These are phyloP conservation scores for Trididemnum miniatum DNA, from an alignment of 23 tunicate species.

Conservation along the genomic window DNA sequence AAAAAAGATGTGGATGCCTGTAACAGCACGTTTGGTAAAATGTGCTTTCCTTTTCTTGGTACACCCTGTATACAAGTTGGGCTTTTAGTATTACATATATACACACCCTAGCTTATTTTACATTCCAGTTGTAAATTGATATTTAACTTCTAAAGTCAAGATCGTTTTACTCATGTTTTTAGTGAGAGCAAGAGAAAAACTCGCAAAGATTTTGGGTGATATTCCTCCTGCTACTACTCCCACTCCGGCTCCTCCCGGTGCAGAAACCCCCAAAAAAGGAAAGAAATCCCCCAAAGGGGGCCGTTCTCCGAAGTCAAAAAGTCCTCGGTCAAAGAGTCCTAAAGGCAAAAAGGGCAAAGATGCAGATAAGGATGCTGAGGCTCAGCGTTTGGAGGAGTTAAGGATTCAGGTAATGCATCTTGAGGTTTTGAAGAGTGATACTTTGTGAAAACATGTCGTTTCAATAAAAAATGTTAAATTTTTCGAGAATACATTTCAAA, in stretches of 20 bases:
- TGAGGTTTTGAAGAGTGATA: neutral
- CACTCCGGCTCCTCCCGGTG: conserved; percentile 79
- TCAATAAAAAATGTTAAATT: too few species aligned
- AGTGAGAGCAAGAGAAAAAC: conserved; percentile 55
- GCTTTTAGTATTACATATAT: too few species aligned
- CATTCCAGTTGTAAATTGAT: too few species aligned
- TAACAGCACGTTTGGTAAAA: too few species aligned
- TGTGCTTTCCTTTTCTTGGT: too few species aligned
- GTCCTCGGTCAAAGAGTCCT: conserved; percentile 88
- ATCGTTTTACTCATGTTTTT: too few species aligned
- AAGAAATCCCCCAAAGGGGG: conserved; percentile 54
- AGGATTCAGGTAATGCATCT: conserved; percentile 56
- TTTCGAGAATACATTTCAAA: too few species aligned
- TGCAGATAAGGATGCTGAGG: conserved; percentile 75
- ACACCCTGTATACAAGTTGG: too few species aligned
- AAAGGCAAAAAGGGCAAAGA: conserved; percentile 56
- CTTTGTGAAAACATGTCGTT: too few species aligned
- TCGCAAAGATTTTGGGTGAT: conserved; percentile 55
- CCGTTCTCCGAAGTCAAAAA: conserved; percentile 36
- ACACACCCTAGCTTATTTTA: too few species aligned
- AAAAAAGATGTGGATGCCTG: too few species aligned
- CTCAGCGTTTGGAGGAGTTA: conserved; percentile 64
- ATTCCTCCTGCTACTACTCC: conserved; percentile 73
- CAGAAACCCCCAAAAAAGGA: conserved; percentile 76
- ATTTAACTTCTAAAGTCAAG: too few species aligned